These are phyloP conservation scores for mouse (Mus musculus) DNA, from an alignment of 2,113 vertebrate genomes.

Conservation along the genomic window DNA sequence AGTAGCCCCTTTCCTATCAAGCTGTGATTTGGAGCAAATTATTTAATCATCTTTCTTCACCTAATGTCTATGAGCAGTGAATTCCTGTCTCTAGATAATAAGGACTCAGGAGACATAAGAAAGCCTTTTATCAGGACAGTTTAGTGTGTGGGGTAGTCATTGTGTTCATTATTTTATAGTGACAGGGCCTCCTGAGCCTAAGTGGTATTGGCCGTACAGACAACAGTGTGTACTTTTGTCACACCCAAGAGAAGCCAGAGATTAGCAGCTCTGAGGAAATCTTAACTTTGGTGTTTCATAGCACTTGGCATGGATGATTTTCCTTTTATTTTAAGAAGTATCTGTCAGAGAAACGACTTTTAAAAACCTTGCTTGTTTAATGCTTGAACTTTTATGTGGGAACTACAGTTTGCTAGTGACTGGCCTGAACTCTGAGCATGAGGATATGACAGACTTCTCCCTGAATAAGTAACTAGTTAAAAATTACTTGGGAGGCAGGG, in stretches of 20 bases:
- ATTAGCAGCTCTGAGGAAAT: background rate
- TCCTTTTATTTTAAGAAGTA: slow-evolving; percentile 46
- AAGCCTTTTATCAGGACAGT: background rate
- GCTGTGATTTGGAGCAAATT: background rate
- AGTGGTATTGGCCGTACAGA: background rate
- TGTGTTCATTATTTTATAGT: slow-evolving; percentile 39
- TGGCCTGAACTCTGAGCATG: background rate
- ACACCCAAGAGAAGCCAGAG: background rate
- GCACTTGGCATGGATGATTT: slow-evolving; percentile 1
- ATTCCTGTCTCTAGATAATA: background rate
- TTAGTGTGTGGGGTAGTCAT: background rate
- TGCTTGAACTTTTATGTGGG: background rate
- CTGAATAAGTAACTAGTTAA: slow-evolving; percentile 1
- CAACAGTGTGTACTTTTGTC: background rate
- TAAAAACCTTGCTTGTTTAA: slow-evolving; percentile 25
- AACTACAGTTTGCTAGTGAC: slow-evolving; percentile 33
- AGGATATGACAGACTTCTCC: slow-evolving; percentile 17
- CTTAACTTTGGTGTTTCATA: slow-evolving; percentile 14
- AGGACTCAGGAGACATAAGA: background rate
- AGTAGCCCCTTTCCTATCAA: background rate
- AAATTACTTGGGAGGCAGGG: background rate
- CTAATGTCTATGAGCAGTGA: background rate
- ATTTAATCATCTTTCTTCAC: slow-evolving; percentile 22
- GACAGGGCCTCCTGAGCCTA: background rate
- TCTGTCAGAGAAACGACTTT: slow-evolving; percentile 51